A percentile compares a stretch with the other conserved stretches of the same genome.
These are phyloP conservation scores for Papilio dardanus DNA, from an alignment of 1,140 invertebrate genomes.

Conservation along the genomic window DNA sequence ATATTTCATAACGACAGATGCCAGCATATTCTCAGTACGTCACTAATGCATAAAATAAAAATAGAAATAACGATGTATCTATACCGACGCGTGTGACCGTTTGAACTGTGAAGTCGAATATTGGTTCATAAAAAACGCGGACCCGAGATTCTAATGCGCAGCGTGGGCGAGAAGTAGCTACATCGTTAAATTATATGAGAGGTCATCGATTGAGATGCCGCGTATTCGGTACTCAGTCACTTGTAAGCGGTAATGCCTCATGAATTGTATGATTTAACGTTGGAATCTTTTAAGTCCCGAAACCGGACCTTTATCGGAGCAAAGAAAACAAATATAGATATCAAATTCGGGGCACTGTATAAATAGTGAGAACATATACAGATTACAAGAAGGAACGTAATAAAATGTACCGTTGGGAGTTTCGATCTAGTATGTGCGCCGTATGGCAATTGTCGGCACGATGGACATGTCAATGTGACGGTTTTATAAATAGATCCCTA, in stretches of 20 bases:
- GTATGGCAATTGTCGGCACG: conserved; percentile 64
- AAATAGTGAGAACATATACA: conserved; percentile 60
- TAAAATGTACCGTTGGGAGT: conserved; percentile 66
- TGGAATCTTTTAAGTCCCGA: conserved; percentile 3
- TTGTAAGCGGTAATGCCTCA: not conserved
- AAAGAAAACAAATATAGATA: conserved; percentile 49
- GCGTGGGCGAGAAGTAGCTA: conserved; percentile 67
- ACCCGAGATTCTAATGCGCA: conserved; percentile 50
- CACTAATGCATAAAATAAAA: conserved; percentile 41
- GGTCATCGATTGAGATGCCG: conserved; percentile 71
- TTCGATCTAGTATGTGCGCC: conserved; percentile 67
- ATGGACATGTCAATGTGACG: conserved; percentile 43
- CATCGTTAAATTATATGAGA: conserved; percentile 64
- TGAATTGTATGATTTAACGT: not conserved
- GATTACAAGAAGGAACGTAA: conserved; percentile 57
- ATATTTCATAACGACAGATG: conserved; percentile 39
- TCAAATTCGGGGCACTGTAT: conserved; percentile 46
- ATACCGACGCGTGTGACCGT: conserved; percentile 45
- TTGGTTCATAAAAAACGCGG: conserved; percentile 55
- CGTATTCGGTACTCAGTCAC: conserved; percentile 41
- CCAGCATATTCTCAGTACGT: conserved; percentile 38
- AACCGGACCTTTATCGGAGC: conserved; percentile 22
- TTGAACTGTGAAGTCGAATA: conserved; percentile 51
- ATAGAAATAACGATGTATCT: conserved; percentile 44
- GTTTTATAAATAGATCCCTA: conserved; percentile 62